A percentile compares a stretch with the other conserved stretches of the same genome.
Evolutionary conservation across 1,140 invertebrate species (phyloP).

Genomic region (Lucilia sericata): DNA sequence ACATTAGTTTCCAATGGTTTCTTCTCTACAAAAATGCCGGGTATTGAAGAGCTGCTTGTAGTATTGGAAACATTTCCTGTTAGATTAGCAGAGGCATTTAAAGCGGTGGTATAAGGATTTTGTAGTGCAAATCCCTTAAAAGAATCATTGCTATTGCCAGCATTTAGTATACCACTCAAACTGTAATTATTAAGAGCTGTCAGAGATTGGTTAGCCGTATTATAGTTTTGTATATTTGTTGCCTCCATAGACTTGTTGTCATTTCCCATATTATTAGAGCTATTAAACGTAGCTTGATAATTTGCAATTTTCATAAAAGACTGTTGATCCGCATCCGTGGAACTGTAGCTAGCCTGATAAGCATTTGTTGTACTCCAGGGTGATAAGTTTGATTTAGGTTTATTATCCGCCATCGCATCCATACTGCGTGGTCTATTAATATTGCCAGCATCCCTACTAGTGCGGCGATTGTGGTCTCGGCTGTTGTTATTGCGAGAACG

Average conservation of each 20-base stretch:
- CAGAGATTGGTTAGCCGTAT: slow-evolving; percentile 44
- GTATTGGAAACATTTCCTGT: neutral
- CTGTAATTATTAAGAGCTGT: slow-evolving; percentile 58
- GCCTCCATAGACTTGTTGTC: neutral
- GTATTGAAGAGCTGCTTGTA: slow-evolving; percentile 40
- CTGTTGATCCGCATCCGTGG: neutral
- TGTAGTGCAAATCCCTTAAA: slow-evolving; percentile 46
- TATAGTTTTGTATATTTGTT: slow-evolving; percentile 56
- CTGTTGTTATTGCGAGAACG: neutral
- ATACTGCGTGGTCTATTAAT: slow-evolving; percentile 26
- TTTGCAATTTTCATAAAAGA: neutral
- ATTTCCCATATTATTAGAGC: neutral
- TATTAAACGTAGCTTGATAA: neutral
- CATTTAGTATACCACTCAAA: slow-evolving; percentile 44
- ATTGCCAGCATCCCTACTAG: neutral
- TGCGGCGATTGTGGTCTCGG: slow-evolving; percentile 2
- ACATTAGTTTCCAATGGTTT: slow-evolving; percentile 14
- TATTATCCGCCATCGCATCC: neutral
- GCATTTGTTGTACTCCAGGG: neutral
- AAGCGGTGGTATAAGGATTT: slow-evolving; percentile 48
- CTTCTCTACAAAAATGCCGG: slow-evolving; percentile 45
- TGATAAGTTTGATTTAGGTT: slow-evolving; percentile 46
- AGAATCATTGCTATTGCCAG: slow-evolving; percentile 34
- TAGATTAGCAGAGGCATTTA: slow-evolving; percentile 43
- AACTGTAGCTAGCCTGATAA: slow-evolving; percentile 21